phyloP scores from a whole-genome alignment of 1,140 invertebrate genomes.

The Hydropsyche tenuis region DNA sequence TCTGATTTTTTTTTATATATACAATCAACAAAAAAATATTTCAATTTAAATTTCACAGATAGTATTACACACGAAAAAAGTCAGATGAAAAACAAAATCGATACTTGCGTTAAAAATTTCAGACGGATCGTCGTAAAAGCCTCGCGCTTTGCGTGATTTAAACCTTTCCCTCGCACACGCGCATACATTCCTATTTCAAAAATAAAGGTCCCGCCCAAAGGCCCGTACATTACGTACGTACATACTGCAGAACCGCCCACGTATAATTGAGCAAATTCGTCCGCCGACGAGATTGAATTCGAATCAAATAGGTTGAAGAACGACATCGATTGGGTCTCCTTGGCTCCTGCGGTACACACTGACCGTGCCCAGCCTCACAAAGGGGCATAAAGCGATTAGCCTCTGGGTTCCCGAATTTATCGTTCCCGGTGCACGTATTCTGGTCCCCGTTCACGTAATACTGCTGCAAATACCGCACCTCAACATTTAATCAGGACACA shows the following conservation, averaged over 20 bases:
- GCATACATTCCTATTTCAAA: too few species aligned
- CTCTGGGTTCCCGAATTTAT: neutral
- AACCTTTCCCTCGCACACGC: too few species aligned
- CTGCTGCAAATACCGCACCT: neutral
- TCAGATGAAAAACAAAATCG: too few species aligned
- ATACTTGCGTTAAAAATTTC: too few species aligned
- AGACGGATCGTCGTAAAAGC: too few species aligned
- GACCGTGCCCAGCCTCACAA: constrained; percentile 14
- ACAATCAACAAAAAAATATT: too few species aligned
- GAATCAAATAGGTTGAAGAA: constrained; percentile 6
- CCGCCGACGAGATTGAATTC: neutral
- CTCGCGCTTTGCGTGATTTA: too few species aligned
- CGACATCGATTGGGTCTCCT: neutral
- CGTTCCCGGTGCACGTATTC: neutral
- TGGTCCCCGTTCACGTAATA: constrained; percentile 2
- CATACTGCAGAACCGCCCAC: neutral
- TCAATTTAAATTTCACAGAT: too few species aligned
- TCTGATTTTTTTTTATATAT: too few species aligned
- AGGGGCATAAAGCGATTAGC: constrained; percentile 29
- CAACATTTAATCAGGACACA: constrained; percentile 9
- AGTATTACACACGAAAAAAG: too few species aligned
- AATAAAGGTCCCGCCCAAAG: too few species aligned
- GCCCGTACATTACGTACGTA: too few species aligned
- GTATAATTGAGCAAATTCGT: constrained; percentile 13
- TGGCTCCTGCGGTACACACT: neutral